phyloP scores from a whole-genome alignment of 2,113 vertebrate species.

The Calyptommatus sinebrachiatus region DNA sequence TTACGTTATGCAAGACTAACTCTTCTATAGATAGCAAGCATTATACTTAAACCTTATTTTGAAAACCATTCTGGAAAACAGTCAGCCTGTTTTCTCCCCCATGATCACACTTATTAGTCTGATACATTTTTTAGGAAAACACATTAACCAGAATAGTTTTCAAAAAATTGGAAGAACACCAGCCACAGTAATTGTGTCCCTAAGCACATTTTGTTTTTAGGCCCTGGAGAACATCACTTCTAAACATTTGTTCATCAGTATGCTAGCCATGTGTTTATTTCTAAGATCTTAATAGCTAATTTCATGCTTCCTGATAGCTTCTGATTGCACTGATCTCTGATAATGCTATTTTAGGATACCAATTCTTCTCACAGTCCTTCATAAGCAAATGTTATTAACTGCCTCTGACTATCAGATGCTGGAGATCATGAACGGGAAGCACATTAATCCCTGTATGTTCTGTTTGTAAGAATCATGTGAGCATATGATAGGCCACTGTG shows the following conservation, averaged over 20 bases:
- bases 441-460: not conserved
- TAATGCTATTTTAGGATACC: not conserved
- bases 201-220: conserved; percentile 8
- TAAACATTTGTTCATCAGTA: conserved; percentile 25
- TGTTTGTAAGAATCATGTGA: not conserved
- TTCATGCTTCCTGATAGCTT: not conserved
- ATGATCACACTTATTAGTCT: conserved; percentile 24
- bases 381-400: not conserved
- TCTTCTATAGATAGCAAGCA: conserved; percentile 29
- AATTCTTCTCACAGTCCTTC: not conserved
- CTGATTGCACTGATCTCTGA: not conserved
- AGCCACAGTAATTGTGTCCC: not conserved
- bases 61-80: conserved; percentile 42
- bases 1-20: conserved; percentile 34
- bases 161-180: conserved; percentile 1
- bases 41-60: conserved; percentile 43
- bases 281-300: not conserved
- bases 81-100: not conserved
- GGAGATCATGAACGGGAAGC: not conserved
- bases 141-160: not conserved
- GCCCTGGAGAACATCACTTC: not conserved
- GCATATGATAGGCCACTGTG: no score
- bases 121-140: conserved; percentile 17
- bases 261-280: conserved; percentile 18
- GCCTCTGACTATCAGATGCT: not conserved